Conservation (phyloP, 2,113 vertebrate genomes). For the Scortum barcoo region DNA sequence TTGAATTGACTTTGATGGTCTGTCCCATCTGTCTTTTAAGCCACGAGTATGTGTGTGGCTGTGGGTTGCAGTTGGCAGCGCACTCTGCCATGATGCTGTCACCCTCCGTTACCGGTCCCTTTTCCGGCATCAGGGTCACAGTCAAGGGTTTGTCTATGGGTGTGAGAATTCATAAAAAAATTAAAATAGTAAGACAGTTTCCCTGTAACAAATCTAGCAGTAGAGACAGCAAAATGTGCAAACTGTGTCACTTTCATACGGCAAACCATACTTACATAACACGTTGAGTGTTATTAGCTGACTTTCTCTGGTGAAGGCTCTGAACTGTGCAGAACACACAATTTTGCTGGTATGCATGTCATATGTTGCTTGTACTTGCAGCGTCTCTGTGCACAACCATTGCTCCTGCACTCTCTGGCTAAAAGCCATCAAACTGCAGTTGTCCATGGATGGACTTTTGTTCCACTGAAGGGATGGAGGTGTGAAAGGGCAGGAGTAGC, state of each 20-base stretch:
- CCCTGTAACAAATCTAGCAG: background rate
- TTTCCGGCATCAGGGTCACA: slow-evolving; percentile 32
- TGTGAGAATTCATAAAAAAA: background rate
- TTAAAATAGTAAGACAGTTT: background rate
- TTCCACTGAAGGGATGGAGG: slow-evolving; percentile 57
- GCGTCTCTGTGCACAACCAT: slow-evolving; percentile 28
- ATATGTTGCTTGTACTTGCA: slow-evolving; percentile 4
- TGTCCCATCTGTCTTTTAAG: slow-evolving; percentile 25
- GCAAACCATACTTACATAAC: too few relatives aligned
- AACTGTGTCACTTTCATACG: slow-evolving; percentile 3
- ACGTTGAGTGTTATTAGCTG: slow-evolving; percentile 26
- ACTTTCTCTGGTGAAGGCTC: slow-evolving; percentile 16
- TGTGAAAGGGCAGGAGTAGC: slow-evolving; percentile 52
- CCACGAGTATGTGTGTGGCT: slow-evolving; percentile 51
- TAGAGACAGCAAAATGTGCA: too few relatives aligned
- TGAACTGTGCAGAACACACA: slow-evolving; percentile 41
- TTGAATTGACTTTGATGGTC: background rate
- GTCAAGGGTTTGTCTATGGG: slow-evolving; percentile 55
- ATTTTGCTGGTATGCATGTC: slow-evolving; percentile 39
- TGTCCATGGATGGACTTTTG: background rate
- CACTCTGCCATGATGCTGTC: slow-evolving; percentile 37
- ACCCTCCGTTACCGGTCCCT: slow-evolving; percentile 26
- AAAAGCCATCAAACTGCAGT: background rate
- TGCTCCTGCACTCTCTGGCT: background rate
- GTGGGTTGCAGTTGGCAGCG: slow-evolving; percentile 41